phyloP scores from a whole-genome alignment of 2,888 invertebrate species.

The Tetragnatha montana region DNA sequence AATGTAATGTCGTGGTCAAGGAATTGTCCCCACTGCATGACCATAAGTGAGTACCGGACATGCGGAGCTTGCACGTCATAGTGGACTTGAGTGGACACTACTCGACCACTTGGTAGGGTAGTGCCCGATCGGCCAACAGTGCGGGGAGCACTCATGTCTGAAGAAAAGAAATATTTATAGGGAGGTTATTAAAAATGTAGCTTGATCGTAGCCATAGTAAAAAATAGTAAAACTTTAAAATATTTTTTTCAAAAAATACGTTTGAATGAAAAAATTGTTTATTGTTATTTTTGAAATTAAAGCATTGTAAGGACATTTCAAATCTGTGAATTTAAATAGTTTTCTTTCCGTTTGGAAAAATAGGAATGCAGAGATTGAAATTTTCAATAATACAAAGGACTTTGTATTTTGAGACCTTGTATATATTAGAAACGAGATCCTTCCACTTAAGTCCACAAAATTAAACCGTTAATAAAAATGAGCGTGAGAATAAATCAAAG shows the following conservation, averaged over 20 bases:
- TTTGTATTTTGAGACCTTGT: no score
- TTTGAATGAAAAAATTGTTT: not conserved
- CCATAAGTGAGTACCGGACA: conserved; percentile 90
- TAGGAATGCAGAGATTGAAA: no score
- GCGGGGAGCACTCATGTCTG: conserved; percentile 70
- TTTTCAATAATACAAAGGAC: no score
- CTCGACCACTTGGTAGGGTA: conserved; percentile 85
- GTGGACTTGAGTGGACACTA: conserved; percentile 91
- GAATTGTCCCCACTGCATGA: conserved; percentile 96
- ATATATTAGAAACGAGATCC: no score
- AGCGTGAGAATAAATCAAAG: no score
- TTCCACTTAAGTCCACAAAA: no score
- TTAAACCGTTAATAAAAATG: no score
- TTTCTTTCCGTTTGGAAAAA: no score
- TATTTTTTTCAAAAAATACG: not conserved
- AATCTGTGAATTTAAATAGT: not conserved
- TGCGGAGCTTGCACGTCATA: conserved; percentile 93
- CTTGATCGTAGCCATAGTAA: not conserved
- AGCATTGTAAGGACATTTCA: not conserved
- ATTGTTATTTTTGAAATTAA: not conserved
- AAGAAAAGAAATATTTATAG: not conserved
- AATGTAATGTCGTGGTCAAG: conserved; percentile 95
- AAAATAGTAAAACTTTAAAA: not conserved
- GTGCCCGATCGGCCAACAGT: conserved; percentile 35
- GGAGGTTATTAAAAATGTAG: not conserved